Evolutionary conservation across 2,888 invertebrate genomes (phyloP), one percentile per base, ranked within the genome.

Genomic region (Ferdinandea cuprea): DNA sequence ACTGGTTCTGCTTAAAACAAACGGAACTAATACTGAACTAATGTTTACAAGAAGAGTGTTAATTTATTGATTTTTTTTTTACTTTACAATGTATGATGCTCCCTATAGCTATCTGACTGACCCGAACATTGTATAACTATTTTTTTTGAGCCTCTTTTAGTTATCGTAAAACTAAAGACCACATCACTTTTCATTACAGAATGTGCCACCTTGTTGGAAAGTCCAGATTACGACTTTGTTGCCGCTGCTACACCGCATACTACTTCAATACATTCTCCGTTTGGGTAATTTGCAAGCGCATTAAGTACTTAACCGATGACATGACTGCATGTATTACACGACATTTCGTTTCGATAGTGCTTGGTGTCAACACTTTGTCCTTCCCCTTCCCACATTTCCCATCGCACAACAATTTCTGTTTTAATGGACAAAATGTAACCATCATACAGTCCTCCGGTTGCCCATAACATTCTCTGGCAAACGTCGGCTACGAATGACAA

Each of bases 231-330:
- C 30, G 28, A 44, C 42, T 6, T 7, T 5, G 5, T 6, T 40
- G n/a, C n/a, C n/a, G n/a, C n/a, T n/a, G n/a, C 8, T 11, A 1
- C 37, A 7, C 11, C 3, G 30, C 58, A 21, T 17, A 42, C 44
- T 58, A 13, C 35, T 35, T 32, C n/a, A 25, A 40, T 35, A 37
- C 61, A 46, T 63, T 19, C 66, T 37, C 37, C n/a, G 54, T 17
- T n/a, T 28, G 32, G 59, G 73, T 74, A 80, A 80, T 80, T 80
- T 80, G 80, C 80, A 74, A 69, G 61, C 54, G 54, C 80, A 81
- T 81, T 77, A 81, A 81, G 56, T 77, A 76, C 65, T 81, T 76
- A 81, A 76, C 76, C 76, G 80, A 81, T 81, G 80, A 81, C 76
- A 77, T 71, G 69, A 76, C 58, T 77, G 46, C 80, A 76, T 81